phyloP scores from a whole-genome alignment of 2,797 vertebrate genomes.

The Tympanoctomys barrerae region DNA sequence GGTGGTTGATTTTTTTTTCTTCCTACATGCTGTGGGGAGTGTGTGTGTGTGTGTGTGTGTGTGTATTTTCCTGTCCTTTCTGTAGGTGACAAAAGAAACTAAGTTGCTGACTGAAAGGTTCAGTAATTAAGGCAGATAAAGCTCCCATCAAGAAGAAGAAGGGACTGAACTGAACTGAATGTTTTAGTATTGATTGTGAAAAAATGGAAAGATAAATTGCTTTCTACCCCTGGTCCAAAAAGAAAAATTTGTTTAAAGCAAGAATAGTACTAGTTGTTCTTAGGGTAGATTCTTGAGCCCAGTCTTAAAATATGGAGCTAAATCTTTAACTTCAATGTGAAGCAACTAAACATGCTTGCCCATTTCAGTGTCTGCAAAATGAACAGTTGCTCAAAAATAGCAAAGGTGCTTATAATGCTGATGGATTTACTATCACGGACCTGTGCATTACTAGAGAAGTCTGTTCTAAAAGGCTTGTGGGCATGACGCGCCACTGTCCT shows the following conservation, averaged over 20 bases:
- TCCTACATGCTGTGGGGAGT: not conserved
- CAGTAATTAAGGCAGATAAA: slow-evolving; percentile 3
- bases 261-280: slow-evolving; percentile 39
- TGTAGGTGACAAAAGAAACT: slow-evolving; percentile 49
- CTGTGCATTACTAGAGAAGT: not conserved
- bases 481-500: not conserved
- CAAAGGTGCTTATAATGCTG: not conserved
- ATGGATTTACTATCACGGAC: not conserved
- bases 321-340: not conserved
- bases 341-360: not conserved
- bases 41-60: not conserved
- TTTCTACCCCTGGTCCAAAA: not conserved
- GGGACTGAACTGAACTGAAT: not conserved
- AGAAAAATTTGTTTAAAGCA: not conserved
- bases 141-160: not conserved
- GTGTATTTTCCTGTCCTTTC: not conserved
- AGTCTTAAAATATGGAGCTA: slow-evolving; percentile 2
- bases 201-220: not conserved
- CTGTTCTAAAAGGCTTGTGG: not conserved
- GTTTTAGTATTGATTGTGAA: slow-evolving; percentile 4
- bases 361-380: not conserved
- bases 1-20: slow-evolving; percentile 71
- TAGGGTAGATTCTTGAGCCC: not conserved
- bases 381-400: slow-evolving; percentile 32
- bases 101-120: slow-evolving; percentile 46